These are phyloP conservation scores for Prunella fulvescens DNA, from an alignment of 2,113 vertebrate species.

Conservation along the genomic window DNA sequence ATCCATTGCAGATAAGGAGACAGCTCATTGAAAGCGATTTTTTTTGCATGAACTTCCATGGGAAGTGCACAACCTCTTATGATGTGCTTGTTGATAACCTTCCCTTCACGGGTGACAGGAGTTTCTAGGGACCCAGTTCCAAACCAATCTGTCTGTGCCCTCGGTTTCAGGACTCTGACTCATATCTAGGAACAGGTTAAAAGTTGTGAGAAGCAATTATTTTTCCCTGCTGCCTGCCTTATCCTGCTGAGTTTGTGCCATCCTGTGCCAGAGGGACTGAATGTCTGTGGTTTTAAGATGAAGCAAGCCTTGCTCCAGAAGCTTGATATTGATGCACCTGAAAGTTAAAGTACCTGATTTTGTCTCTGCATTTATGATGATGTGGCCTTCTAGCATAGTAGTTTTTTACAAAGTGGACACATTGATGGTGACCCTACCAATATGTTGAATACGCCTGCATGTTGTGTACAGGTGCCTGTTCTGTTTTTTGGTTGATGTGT, in stretches of 20 bases:
- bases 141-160: not conserved
- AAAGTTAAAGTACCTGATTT: not conserved
- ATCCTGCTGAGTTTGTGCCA: not conserved
- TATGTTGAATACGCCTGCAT: not conserved
- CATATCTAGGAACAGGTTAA: not conserved
- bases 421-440: not conserved
- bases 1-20: not conserved
- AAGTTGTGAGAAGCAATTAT: not conserved
- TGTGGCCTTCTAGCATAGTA: not conserved
- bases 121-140: not conserved
- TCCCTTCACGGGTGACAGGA: not conserved
- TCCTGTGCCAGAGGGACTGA: fast-evolving
- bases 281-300: not conserved
- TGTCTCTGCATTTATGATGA: not conserved
- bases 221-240: not conserved
- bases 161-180: not conserved
- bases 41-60: not conserved
- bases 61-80: not conserved
- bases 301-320: not conserved
- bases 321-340: not conserved
- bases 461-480: not conserved
- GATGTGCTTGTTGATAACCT: not conserved
- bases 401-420: not conserved
- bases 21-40: not conserved
- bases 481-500: not conserved